Percentiles rank a stretch among this genome's conserved stretches.
Conservation (phyloP, 2,797 vertebrate species). For the Scolopax rusticola region DNA sequence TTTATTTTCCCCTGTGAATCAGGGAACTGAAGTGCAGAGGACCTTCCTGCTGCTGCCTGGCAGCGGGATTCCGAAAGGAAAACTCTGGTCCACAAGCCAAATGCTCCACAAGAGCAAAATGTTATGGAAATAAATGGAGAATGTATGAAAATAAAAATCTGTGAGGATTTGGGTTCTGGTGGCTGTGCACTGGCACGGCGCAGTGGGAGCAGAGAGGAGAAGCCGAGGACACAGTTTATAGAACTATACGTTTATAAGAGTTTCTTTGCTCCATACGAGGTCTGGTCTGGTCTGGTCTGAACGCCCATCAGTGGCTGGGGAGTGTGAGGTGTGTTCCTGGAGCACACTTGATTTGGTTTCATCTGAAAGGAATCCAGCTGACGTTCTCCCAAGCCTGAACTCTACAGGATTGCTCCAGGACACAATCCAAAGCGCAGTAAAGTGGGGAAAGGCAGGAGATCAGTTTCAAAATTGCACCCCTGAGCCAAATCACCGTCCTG, state of each 20-base stretch:
- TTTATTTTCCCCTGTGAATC: fast-evolving
- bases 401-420: background rate
- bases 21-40: background rate
- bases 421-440: background rate
- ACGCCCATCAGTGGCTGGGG: background rate
- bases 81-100: fast-evolving
- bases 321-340: constrained; percentile 18
- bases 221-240: fast-evolving
- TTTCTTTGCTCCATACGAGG: background rate
- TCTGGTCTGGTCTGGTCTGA: background rate
- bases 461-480: background rate
- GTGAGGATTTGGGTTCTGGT: fast-evolving
- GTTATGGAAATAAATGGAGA: too few species aligned
- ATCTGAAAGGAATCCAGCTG: constrained; percentile 24
- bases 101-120: fast-evolving
- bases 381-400: background rate
- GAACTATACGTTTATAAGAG: background rate
- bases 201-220: fast-evolving
- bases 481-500: background rate
- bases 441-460: background rate
- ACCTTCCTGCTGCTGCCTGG: background rate
- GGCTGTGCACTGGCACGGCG: fast-evolving
- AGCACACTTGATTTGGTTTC: background rate
- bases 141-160: background rate
- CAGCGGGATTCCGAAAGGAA: fast-evolving